Evolutionary conservation across 64 coral and sea anemone genomes (phyloP), one percentile per base, ranked within the genome.

Genomic region (Hydrozoanthus tunicans): DNA sequence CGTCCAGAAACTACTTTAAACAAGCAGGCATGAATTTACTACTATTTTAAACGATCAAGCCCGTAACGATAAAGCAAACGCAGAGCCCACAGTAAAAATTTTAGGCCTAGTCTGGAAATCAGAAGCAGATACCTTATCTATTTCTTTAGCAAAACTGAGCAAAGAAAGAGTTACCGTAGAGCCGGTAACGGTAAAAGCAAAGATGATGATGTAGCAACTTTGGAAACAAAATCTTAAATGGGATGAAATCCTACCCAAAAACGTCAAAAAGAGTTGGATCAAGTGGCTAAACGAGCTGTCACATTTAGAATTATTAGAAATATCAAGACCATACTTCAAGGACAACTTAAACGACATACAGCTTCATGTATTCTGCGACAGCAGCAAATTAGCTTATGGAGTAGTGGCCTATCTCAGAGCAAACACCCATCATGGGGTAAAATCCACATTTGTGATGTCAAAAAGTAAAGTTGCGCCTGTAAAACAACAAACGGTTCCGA

Each of bases 321-420:
- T 43, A 43, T 43, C 32, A 43, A 43, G 2, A 43, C 32, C 0
- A 43, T 43, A 43, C 32, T 43, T 43, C 32, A 43, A 43, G 0
- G 32, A 43, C 32, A 43, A 43, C 32, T 43, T 73, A 55, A 73
- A 90, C 9, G 54, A 90, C 17, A 26, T 76, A 62, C 91, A 86
- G 64, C 83, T 93, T 72, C 82, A 86, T 51, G 82, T 93, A 53
- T 93, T 85, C 62, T 85, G 81, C 17, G 81, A 85, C 81, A 85
- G 81, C 62, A 85, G 61, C 81, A 85, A 85, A 66, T 66, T 32
- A 69, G 9, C 65, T 69, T 69, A 69, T 69, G 5, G 65, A 69
- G n/a, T 17, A 69, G 2, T 62, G 5, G 3, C 5, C 60, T 62
- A 13, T 62, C 32, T 43, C 32, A 43, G 32, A 43, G 32, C 32